phyloP scores from a whole-genome alignment of 2,888 invertebrate genomes.

The Acleris literana region DNA sequence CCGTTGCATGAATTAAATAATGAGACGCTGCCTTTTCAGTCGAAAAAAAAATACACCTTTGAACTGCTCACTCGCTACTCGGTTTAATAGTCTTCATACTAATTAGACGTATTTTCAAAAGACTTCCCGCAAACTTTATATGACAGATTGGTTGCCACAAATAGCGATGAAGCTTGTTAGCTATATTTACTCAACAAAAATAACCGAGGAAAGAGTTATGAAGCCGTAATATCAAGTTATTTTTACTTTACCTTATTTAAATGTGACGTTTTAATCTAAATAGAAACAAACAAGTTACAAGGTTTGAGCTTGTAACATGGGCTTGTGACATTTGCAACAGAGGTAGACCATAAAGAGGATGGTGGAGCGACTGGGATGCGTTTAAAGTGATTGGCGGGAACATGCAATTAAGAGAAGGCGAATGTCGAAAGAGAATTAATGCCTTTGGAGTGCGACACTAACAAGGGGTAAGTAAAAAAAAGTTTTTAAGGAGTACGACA shows the following conservation, averaged over 20 bases:
- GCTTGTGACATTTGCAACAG: too few species aligned
- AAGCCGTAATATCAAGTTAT: not conserved
- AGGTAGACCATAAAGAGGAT: too few species aligned
- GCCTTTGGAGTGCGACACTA: too few species aligned
- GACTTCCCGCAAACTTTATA: slow-evolving; percentile 30
- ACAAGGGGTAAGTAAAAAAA: too few species aligned
- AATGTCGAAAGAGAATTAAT: too few species aligned
- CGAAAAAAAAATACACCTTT: slow-evolving; percentile 9
- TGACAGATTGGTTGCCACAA: slow-evolving; percentile 16
- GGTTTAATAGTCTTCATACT: slow-evolving; percentile 41
- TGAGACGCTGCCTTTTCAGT: too few species aligned
- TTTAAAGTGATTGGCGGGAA: too few species aligned
- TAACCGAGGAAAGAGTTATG: slow-evolving; percentile 16
- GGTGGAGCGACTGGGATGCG: too few species aligned
- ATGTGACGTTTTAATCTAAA: not conserved
- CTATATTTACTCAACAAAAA: slow-evolving; percentile 5
- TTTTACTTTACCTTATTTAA: slow-evolving; percentile 3
- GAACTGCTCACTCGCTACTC: slow-evolving; percentile 8
- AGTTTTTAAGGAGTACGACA: too few species aligned
- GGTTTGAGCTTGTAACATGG: not conserved
- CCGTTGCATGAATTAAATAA: not conserved
- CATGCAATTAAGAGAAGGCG: too few species aligned
- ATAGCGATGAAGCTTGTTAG: slow-evolving; percentile 23
- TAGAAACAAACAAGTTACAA: not conserved
- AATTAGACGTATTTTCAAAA: slow-evolving; percentile 54